Evolutionary conservation across 1,140 invertebrate genomes (phyloP), one percentile per base, ranked within the genome.

Genomic region (Procambarus clarkii): DNA sequence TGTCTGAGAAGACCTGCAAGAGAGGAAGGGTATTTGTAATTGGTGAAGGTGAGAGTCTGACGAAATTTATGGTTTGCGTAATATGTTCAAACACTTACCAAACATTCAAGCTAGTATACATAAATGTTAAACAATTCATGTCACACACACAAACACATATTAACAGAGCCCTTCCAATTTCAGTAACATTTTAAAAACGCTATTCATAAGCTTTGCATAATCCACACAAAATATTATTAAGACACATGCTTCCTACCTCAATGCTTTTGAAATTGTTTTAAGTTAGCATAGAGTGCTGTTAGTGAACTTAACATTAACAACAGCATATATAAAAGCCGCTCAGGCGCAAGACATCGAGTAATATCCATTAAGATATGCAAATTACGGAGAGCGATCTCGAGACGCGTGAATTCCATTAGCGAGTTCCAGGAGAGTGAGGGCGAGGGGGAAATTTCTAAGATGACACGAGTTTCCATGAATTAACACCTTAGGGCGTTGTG

Each of bases 291-390:
- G 21, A 74, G 69, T 18, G 21, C 15, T 4, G 24, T 5, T 15
- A 34, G 69, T n/a, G 11, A 34, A 5, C 11, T 15, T 8, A 15
- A 8, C 69, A 15, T 21, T 21, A 74, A 0, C 69, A 74, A 2
- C 15, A 1, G 7, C 9, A 69, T 69, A 69, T 18, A 69, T 11
- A 11, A 69, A 13, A 58, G 64, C 11, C 9, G 21, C 21, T 11
- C 13, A 15, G 64, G 11, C 13, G 64, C 18, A 21, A 4, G 21
- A 21, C 64, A 21, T 69, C 1, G 21, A 21, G 24, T 74, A 74
- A 34, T 74, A 24, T 74, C 69, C 69, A 74, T 74, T 74, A 74
- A 34, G 69, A 74, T 34, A 74, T 74, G 69, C n/a, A 74, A 74
- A 74, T 74, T 24, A 74, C 69, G 34, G n/a, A 34, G 69, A 74